phyloP scores from a whole-genome alignment of 2,888 invertebrate genomes.

The Gisinianus flammeolus region DNA sequence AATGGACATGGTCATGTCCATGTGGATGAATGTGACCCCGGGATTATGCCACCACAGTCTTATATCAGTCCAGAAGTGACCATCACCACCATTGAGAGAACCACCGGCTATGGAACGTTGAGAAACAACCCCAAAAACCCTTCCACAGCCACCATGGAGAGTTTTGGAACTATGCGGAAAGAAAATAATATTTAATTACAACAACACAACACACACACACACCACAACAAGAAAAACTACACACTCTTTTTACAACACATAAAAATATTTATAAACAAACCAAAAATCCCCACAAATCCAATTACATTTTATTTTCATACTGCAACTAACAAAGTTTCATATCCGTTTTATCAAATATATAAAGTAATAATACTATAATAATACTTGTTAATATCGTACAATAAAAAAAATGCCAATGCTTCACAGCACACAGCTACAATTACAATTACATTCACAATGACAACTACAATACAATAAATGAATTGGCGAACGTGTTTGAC shows the following conservation, averaged over 20 bases:
- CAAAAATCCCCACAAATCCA: background rate
- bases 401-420: too few relatives aligned
- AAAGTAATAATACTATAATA: too few relatives aligned
- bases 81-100: slow-evolving; percentile 56
- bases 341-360: too few relatives aligned
- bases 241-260: background rate
- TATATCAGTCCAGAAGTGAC: slow-evolving; percentile 57
- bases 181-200: slow-evolving; percentile 54
- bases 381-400: too few relatives aligned
- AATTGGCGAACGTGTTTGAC: too few relatives aligned
- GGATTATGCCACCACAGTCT: slow-evolving; percentile 51
- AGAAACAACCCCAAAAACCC: slow-evolving; percentile 49
- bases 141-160: slow-evolving; percentile 54
- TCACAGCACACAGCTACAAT: too few relatives aligned
- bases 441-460: too few relatives aligned
- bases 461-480: too few relatives aligned
- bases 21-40: slow-evolving; percentile 13
- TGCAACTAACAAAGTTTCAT: too few relatives aligned
- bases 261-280: background rate
- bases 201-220: background rate
- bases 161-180: slow-evolving; percentile 55
- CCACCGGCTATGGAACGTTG: slow-evolving; percentile 50
- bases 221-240: background rate
- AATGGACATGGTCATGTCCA: slow-evolving; percentile 12
- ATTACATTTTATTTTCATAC: background rate